Conservation (phyloP, 1,140 invertebrate genomes). For the Nebria ingens region DNA sequence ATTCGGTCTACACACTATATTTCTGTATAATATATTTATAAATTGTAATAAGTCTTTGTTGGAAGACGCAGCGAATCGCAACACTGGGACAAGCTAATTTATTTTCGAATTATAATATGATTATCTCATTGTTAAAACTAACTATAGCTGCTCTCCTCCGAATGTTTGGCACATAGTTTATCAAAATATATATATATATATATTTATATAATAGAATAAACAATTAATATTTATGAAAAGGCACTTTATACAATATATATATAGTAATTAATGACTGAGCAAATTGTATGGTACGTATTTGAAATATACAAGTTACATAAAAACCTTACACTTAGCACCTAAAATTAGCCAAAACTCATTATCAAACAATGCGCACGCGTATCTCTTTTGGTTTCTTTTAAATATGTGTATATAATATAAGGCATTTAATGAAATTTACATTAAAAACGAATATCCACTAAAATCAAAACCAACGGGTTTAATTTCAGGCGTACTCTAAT, state of each 20-base stretch:
- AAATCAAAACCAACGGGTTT: too few relatives aligned
- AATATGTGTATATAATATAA: background rate
- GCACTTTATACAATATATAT: background rate
- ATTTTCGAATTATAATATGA: too few relatives aligned
- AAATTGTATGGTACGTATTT: background rate
- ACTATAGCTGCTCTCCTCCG: background rate
- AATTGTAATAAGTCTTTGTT: background rate
- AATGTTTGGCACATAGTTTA: background rate
- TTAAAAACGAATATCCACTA: too few relatives aligned
- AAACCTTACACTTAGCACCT: background rate
- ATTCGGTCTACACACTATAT: background rate
- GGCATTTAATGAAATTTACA: too few relatives aligned
- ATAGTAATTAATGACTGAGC: background rate
- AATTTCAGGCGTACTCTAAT: too few relatives aligned
- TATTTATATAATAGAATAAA: too few relatives aligned
- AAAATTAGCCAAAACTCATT: background rate
- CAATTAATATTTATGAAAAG: background rate
- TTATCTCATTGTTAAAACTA: too few relatives aligned
- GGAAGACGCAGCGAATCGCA: background rate
- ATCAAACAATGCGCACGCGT: background rate
- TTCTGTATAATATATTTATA: background rate
- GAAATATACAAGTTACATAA: background rate
- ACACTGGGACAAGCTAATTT: background rate
- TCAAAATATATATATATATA: too few relatives aligned
- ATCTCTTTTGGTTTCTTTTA: background rate